Evolutionary conservation across 2,797 vertebrate species (phyloP).

Genomic region (Steatocranus sp.): DNA sequence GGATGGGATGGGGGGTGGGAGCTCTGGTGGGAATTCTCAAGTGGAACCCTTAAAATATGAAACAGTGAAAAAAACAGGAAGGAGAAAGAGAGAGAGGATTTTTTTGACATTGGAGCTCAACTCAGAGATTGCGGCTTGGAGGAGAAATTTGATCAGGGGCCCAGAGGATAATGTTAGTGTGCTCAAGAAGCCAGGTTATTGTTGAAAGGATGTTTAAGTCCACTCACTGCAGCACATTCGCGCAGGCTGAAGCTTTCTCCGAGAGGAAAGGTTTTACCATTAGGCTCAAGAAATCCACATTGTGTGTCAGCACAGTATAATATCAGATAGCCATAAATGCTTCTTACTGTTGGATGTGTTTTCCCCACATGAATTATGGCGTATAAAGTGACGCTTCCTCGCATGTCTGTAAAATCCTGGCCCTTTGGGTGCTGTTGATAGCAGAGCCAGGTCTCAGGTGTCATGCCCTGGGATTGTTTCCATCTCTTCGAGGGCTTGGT

Average conservation of each 20-base stretch:
- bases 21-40: constrained; percentile 67
- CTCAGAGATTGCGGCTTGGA: constrained; percentile 42
- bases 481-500: not conserved
- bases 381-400: constrained; percentile 17
- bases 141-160: constrained; percentile 52
- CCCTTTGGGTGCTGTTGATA: constrained; percentile 14
- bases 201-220: constrained; percentile 34
- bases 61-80: constrained; percentile 22
- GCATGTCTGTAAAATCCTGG: not conserved
- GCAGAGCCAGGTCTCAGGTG: constrained; percentile 14
- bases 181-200: constrained; percentile 39
- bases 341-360: not conserved
- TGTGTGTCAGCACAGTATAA: constrained; percentile 30
- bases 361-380: constrained; percentile 4
- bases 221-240: not conserved
- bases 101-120: constrained; percentile 41
- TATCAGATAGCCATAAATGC: constrained; percentile 25
- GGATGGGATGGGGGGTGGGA: constrained; percentile 38
- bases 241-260: constrained; percentile 3
- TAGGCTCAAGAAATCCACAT: constrained; percentile 13
- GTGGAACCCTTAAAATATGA: constrained; percentile 54
- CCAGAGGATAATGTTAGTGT: constrained; percentile 51
- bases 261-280: constrained; percentile 30
- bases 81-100: constrained; percentile 23
- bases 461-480: not conserved